A percentile compares a stretch with the other conserved stretches of the same genome.
phyloP scores from a whole-genome alignment of 2,888 invertebrate genomes.

The Papilio gigon region DNA sequence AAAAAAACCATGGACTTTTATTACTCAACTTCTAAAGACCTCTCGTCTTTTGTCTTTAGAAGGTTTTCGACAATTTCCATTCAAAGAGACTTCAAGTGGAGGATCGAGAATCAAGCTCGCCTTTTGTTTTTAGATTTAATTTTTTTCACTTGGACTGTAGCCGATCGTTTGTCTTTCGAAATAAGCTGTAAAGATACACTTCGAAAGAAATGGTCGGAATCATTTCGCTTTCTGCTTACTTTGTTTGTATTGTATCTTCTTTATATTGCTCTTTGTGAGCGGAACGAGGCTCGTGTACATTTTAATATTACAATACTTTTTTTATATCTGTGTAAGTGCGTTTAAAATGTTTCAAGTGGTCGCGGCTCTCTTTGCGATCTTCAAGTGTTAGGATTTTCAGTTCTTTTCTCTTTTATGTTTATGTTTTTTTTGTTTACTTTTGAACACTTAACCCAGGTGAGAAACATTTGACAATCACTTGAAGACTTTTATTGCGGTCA shows the following conservation, averaged over 20 bases:
- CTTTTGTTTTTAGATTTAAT: constrained; percentile 40
- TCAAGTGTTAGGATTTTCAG: constrained; percentile 15
- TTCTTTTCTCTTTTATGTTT: neutral
- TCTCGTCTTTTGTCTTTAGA: constrained; percentile 34
- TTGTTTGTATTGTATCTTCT: constrained; percentile 22
- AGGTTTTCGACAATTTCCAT: constrained; percentile 40
- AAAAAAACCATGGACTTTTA: constrained; percentile 35
- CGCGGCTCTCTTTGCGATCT: constrained; percentile 22
- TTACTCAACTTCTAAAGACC: constrained; percentile 36
- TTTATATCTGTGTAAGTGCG: constrained; percentile 42
- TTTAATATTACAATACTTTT: constrained; percentile 49
- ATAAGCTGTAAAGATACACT: constrained; percentile 36
- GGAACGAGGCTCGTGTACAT: constrained; percentile 41
- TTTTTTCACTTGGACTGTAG: constrained; percentile 35
- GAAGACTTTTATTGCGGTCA: too few relatives aligned
- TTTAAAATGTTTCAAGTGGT: constrained; percentile 27
- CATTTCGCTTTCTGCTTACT: constrained; percentile 27
- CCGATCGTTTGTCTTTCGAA: constrained; percentile 35
- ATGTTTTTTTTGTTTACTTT: neutral
- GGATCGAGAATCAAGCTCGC: constrained; percentile 39
- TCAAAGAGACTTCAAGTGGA: constrained; percentile 39
- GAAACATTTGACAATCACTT: neutral
- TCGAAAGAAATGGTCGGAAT: constrained; percentile 29
- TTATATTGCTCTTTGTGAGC: constrained; percentile 22
- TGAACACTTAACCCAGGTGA: neutral